Conservation (phyloP, 2,113 vertebrate genomes). For the Phylloscopus trochilus region DNA sequence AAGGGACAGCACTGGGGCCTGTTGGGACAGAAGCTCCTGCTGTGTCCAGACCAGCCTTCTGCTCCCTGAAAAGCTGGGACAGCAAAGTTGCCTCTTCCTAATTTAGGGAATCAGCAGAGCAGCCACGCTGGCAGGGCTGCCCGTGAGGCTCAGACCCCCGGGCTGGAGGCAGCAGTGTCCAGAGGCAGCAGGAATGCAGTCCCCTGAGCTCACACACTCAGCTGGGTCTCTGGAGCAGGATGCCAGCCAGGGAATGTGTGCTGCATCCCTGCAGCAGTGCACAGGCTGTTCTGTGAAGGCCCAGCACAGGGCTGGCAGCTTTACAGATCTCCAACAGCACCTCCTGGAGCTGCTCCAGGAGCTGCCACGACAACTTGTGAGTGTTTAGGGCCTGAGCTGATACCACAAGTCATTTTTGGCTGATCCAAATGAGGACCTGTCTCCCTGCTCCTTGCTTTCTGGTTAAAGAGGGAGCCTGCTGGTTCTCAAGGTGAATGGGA, state of each 20-base stretch:
- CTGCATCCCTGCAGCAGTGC: background rate
- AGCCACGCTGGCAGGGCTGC: background rate
- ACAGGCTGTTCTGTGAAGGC: background rate
- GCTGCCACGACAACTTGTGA: background rate
- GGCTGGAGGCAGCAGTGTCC: background rate
- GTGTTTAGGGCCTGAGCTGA: background rate
- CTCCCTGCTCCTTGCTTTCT: background rate
- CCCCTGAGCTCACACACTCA: background rate
- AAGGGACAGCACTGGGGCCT: background rate
- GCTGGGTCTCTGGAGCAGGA: rapidly evolving
- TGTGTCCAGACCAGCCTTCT: background rate
- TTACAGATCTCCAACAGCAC: background rate
- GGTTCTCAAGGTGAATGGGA: background rate
- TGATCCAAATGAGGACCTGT: background rate
- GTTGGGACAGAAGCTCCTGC: background rate
- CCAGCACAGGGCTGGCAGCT: background rate
- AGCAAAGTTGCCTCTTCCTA: background rate
- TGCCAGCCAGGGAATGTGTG: background rate
- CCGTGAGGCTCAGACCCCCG: background rate
- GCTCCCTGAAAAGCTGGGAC: background rate
- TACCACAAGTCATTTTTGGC: background rate
- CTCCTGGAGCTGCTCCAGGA: background rate
- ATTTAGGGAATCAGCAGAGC: background rate
- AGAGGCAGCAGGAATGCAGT: background rate
- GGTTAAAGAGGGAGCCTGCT: background rate